These are phyloP conservation scores for Orchesellides sinensis DNA, from an alignment of 2,888 invertebrate genomes.

Conservation along the genomic window DNA sequence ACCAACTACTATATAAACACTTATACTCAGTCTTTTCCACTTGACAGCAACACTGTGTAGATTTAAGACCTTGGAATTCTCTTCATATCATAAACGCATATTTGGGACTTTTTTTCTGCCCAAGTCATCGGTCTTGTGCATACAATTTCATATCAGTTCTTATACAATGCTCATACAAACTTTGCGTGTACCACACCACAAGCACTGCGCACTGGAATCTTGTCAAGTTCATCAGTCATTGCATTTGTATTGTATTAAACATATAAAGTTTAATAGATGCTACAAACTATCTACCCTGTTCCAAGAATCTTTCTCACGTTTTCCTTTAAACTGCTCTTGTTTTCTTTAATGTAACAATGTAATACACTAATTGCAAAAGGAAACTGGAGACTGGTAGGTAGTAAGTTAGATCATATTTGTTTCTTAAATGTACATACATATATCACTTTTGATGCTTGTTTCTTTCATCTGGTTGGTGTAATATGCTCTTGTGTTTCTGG, in stretches of 20 bases:
- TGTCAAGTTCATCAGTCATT: not conserved
- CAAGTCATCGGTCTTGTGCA: not conserved
- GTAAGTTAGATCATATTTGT: too few species aligned
- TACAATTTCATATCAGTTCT: not conserved
- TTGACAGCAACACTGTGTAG: not conserved
- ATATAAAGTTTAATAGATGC: not conserved
- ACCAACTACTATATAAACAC: too few species aligned
- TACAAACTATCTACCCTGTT: not conserved
- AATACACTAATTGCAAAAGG: not conserved
- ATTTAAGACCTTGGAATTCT: constrained; percentile 4
- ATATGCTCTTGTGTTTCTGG: too few species aligned
- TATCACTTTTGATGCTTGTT: too few species aligned
- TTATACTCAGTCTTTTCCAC: not conserved
- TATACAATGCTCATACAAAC: not conserved
- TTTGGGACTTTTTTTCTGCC: not conserved
- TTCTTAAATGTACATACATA: too few species aligned
- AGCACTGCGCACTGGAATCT: not conserved
- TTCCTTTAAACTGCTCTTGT: not conserved
- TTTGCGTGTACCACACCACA: not conserved
- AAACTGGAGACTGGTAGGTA: too few species aligned
- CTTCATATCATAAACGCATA: not conserved
- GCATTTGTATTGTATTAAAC: not conserved
- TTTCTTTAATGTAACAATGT: not conserved
- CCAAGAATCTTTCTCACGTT: not conserved
- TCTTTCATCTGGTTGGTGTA: too few species aligned